Base-by-base conservation (phyloP, 1,140 invertebrate genomes). In the Ooceraea biroi region DNA sequence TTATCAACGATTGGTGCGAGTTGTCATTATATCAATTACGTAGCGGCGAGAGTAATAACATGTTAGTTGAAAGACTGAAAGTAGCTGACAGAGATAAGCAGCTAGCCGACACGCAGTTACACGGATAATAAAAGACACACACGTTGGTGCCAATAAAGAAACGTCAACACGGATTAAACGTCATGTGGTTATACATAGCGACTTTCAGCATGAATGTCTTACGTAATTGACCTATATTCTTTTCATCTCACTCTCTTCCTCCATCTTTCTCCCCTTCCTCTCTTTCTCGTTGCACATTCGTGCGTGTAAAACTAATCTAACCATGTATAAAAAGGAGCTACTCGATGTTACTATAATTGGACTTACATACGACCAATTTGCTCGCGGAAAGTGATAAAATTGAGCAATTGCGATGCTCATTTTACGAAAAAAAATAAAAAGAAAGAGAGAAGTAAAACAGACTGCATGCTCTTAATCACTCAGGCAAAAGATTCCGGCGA, bases 21-120 rank as follows among this genome's bases (percentile, higher is more conserved):
- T 44, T 57, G 65, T 44, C 50, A 80, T 80, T 80, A 71, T 71
- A 71, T 71, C 76, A 80, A 80, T 80, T 80, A 80, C n/a, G 63
- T 58, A 11, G 22, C 41, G 50, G 22, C 36, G 36, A 14, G 36
- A 46, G 36, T 71, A 80, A 71, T 58, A 71, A 68, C 66, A 80
- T 22, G 50, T 80, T 80, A 58, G 76, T 10, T 57, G 63, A 78
- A 48, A 50, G 48, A 71, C 63, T 71, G 76, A 80, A 80, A 80
- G 76, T 80, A 80, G 17, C 36, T 57, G 76, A 80, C 36, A 58
- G 65, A 71, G 65, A 71, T 80, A 77, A 77, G 30, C 50, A 71
- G 25, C 65, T 58, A 50, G 65, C 57, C 65, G 63, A 78, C 76
- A 69, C 7, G 50, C 50, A 57, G 65, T 80, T 71, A 71, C 65